phyloP scores from a whole-genome alignment of 2,888 invertebrate species.

The Ischnus inquisitorius region DNA sequence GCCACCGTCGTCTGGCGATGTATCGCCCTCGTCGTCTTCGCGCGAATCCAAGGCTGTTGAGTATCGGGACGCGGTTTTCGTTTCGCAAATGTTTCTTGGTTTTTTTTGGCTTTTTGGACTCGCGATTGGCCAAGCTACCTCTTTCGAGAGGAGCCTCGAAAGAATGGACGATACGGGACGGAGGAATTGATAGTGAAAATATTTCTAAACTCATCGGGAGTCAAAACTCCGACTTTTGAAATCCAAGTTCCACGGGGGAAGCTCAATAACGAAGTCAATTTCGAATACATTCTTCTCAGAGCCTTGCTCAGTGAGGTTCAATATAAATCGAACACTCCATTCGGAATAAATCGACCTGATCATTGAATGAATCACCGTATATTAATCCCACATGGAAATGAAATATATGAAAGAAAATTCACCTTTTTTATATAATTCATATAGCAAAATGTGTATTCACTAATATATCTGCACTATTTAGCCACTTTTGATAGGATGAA shows the following conservation, averaged over 20 bases:
- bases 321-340: not conserved
- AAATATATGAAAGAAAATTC: too few species aligned
- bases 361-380: not conserved
- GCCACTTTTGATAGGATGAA: too few species aligned
- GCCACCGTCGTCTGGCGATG: conserved; percentile 76
- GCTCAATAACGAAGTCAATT: not conserved
- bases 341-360: not conserved
- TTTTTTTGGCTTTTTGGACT: conserved; percentile 12
- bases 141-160: not conserved
- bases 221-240: not conserved
- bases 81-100: conserved; percentile 8
- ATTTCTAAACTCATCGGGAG: not conserved
- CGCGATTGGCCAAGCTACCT: not conserved
- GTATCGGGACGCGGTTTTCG: conserved; percentile 40
- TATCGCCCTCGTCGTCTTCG: conserved; percentile 77
- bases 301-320: not conserved
- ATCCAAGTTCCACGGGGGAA: not conserved
- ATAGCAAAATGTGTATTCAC: too few species aligned
- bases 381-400: not conserved
- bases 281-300: not conserved
- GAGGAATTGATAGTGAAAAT: conserved; percentile 6
- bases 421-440: too few species aligned
- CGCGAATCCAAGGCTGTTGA: conserved; percentile 65
- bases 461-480: too few species aligned
- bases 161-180: not conserved